Base-by-base conservation (phyloP, 2,797 vertebrate species). In the Pyrrhura leucotis region DNA sequence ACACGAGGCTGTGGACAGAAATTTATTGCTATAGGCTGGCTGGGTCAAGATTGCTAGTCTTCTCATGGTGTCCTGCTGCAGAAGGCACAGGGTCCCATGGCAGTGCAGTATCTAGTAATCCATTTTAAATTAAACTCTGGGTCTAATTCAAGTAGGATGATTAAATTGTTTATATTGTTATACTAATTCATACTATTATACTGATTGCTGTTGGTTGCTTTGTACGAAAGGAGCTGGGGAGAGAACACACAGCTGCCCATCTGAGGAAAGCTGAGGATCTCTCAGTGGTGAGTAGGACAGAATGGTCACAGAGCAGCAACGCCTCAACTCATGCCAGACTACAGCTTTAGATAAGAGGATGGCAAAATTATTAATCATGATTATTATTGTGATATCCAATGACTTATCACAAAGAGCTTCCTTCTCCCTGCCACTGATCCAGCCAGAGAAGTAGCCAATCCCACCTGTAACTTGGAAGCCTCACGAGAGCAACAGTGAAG, bases 241-340 rank as follows among this genome's bases (percentile, higher is more conserved):
- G 37, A 59, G 54, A 44, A 20, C 22, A 26, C 1, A 1, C 56
- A 87, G 81, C 69, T 87, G 87, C 67, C 79, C 29, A 3, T 61
- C 54, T 53, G n/a, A 31, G 44, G 33, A 42, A 72, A 73, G 26
- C 69, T 65, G 22, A 7, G 81, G 85, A 61, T 37, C 78, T 65
- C 71, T 79, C 35, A 6, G 13, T 20, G 58, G 15, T 15, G 22
- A 61, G 77, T 29, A 39, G 66, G 31, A 53, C 67, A 48, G 48
- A 68, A 31, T 0, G 1, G 40, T 20, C 0, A 0, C 14, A 18
- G 58, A 35, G 58, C 37, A 84, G 28, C 23, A 40, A 3, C 1
- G 28, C 8, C 33, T 48, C 23, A 14, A 39, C 40, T 51, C 1
- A 0, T n/a, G 18, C 42, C 73, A 77, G 48, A 13, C 29, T 56